Evolutionary conservation across 1,140 invertebrate species (phyloP).

Genomic region (Plodia interpunctella): DNA sequence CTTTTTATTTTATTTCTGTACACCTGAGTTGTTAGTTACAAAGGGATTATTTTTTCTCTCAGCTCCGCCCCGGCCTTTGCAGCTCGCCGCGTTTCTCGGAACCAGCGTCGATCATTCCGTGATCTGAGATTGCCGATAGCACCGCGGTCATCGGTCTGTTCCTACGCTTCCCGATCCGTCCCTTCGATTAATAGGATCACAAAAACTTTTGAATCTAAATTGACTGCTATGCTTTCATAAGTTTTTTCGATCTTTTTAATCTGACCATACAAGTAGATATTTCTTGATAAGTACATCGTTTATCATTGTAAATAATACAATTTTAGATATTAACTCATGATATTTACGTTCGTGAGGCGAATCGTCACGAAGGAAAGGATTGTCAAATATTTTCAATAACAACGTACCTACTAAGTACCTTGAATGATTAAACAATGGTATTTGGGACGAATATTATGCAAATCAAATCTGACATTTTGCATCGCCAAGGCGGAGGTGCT

Average conservation of each 20-base stretch:
- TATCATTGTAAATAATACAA: no score
- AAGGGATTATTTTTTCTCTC: conserved; percentile 68
- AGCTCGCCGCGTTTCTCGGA: conserved; percentile 54
- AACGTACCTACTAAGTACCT: conserved; percentile 31
- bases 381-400: background rate
- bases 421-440: conserved; percentile 42
- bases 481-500: conserved; percentile 33
- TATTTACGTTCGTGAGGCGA: conserved; percentile 14
- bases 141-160: background rate
- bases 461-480: conserved; percentile 50
- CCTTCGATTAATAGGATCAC: conserved; percentile 9
- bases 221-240: background rate
- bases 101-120: conserved; percentile 55
- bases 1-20: conserved; percentile 44
- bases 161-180: conserved; percentile 14
- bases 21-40: conserved; percentile 71
- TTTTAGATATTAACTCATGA: conserved; percentile 2
- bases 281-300: no score
- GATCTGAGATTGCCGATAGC: conserved; percentile 44
- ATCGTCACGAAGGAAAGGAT: background rate
- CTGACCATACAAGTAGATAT: background rate
- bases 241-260: background rate
- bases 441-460: conserved; percentile 44
- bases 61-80: conserved; percentile 52
- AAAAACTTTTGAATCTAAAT: conserved; percentile 21